Evolutionary conservation across 2,888 invertebrate species (phyloP).

Genomic region (Germaria angustata): DNA sequence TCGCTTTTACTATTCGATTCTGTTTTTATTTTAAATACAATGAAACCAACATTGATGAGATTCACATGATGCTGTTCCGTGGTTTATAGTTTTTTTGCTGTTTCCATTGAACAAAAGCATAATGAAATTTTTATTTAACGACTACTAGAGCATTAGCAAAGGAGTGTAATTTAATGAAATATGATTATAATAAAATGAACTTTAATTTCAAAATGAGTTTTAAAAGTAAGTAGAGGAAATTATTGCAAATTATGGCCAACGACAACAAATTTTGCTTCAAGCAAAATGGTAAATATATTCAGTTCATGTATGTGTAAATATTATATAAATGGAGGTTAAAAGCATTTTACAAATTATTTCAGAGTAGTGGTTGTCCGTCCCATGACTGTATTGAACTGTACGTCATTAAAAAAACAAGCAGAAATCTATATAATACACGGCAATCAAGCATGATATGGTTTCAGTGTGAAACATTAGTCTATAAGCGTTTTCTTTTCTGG

Average conservation of each 20-base stretch:
- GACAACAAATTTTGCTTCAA: neutral
- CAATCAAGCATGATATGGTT: too few relatives aligned
- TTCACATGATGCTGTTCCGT: neutral
- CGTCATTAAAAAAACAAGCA: too few relatives aligned
- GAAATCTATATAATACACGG: too few relatives aligned
- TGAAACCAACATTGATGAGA: neutral
- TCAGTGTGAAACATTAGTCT: too few relatives aligned
- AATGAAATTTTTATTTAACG: constrained; percentile 12
- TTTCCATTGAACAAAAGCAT: neutral
- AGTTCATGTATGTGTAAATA: too few relatives aligned
- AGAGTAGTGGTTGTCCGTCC: too few relatives aligned
- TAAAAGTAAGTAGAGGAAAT: neutral
- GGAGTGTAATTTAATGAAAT: neutral
- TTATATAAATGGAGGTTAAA: too few relatives aligned
- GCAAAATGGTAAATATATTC: too few relatives aligned
- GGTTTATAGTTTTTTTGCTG: neutral
- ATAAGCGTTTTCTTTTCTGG: too few relatives aligned
- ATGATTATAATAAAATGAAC: neutral
- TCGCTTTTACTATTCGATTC: neutral
- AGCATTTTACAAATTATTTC: too few relatives aligned
- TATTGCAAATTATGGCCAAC: neutral
- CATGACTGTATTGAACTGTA: too few relatives aligned
- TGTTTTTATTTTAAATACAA: neutral
- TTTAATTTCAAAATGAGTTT: neutral
- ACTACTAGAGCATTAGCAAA: neutral